Evolutionary conservation across 2,113 vertebrate species (phyloP).

Genomic region (Syngnathus scovelli): DNA sequence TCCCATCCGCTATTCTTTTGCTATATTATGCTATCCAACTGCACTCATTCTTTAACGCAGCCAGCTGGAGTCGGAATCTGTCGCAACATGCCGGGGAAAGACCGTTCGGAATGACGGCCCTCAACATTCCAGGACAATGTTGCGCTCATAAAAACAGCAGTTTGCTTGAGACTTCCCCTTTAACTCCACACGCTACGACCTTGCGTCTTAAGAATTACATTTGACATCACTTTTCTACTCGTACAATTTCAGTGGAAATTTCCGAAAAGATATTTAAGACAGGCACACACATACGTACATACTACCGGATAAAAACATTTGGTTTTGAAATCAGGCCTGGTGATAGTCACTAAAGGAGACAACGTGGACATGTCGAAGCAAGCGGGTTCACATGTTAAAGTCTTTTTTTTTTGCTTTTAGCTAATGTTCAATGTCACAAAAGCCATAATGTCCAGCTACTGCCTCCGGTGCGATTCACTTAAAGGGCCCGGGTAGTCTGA

Average conservation of each 20-base stretch:
- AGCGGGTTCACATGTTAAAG: neutral
- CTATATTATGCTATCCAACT: slow-evolving; percentile 30
- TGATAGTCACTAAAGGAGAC: slow-evolving; percentile 20
- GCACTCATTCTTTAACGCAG: slow-evolving; percentile 58
- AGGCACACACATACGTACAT: too few relatives aligned
- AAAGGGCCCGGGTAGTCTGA: slow-evolving; percentile 28
- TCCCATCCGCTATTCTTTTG: neutral
- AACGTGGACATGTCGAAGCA: slow-evolving; percentile 4
- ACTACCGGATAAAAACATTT: too few relatives aligned
- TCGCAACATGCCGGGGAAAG: slow-evolving; percentile 38
- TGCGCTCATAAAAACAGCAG: neutral
- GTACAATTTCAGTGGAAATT: neutral
- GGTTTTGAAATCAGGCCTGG: slow-evolving; percentile 24
- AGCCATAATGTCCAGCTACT: slow-evolving; percentile 12
- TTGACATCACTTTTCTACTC: neutral
- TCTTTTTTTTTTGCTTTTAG: slow-evolving; percentile 8
- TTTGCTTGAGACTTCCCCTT: slow-evolving; percentile 29
- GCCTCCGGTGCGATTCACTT: slow-evolving; percentile 16
- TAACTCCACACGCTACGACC: slow-evolving; percentile 23
- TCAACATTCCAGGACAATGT: slow-evolving; percentile 52
- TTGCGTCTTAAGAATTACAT: slow-evolving; percentile 1
- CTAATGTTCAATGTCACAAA: slow-evolving; percentile 11
- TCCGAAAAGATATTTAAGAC: neutral
- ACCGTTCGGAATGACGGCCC: slow-evolving; percentile 43
- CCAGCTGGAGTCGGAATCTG: slow-evolving; percentile 47